Base-by-base conservation (phyloP, 1,140 invertebrate species). In the Thalassaphorura encarpata region DNA sequence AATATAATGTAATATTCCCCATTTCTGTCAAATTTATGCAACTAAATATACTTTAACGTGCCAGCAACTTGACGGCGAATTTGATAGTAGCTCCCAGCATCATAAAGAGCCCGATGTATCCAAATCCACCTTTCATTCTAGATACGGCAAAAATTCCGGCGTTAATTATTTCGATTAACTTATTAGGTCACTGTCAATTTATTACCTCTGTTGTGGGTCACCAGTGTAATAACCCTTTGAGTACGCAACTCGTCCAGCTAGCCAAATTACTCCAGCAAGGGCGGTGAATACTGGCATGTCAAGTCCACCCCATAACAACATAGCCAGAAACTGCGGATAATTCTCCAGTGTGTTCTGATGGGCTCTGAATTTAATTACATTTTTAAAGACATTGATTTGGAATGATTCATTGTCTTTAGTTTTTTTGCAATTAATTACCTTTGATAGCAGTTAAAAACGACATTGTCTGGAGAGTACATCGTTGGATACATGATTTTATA, bases 291-390 rank as follows among this genome's bases (percentile, higher is more conserved):
- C 68, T 0, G 75, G 75, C 63, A 70, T 67, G 28, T 73, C 68
- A 15, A 77, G 58, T 31, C 75, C 75, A 47, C 70, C 74, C 46
- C 72, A 28, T 16, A 76, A 55, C 6, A 76, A 63, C 23, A 75
- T 48, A 15, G 69, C 60, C 24, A 77, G 60, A 51, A 75, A 75
- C 15, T 67, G 60, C 3, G 73, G 70, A 46, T 74, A 73, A 33
- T 66, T 68, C 61, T 76, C 75, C 49, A 76, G 61, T 15, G 72
- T 75, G 59, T 77, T 76, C 64, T 76, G 75, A 64, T 77, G 76
- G 27, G 73, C 73, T 60, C 76, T 69, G 43, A 46, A 11, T 4
- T 23, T 11, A 45, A 11, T 39, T n/a, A 21, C 6, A 23, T 8
- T 43, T 23, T 8, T 8, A 43, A 43, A 6, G 16, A 43, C 6